phyloP scores from a whole-genome alignment of 2,888 invertebrate species.

The Mamestra brassicae region DNA sequence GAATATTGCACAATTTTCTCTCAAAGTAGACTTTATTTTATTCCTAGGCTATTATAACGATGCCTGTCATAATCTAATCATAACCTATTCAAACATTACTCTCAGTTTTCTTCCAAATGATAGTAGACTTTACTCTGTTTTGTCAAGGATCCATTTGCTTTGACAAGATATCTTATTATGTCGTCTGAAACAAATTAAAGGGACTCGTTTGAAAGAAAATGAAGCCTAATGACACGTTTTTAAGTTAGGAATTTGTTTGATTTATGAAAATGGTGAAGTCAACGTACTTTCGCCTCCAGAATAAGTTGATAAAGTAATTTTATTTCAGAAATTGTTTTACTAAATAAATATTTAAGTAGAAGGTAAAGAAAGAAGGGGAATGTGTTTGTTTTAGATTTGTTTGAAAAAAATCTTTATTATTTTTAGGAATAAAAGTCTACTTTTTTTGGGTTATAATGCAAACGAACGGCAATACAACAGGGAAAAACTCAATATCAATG shows the following conservation, averaged over 20 bases:
- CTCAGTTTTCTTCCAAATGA: constrained; percentile 45
- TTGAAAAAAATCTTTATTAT: not conserved
- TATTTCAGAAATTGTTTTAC: not conserved
- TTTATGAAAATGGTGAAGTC: constrained; percentile 27
- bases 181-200: constrained; percentile 65
- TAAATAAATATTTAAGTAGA: constrained; percentile 6
- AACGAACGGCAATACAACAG: not conserved
- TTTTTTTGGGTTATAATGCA: not conserved
- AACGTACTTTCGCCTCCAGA: not conserved
- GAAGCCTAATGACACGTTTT: constrained; percentile 62
- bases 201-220: constrained; percentile 54
- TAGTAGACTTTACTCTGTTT: constrained; percentile 51
- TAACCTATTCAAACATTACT: constrained; percentile 58
- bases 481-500: not conserved
- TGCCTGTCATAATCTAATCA: constrained; percentile 67
- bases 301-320: not conserved
- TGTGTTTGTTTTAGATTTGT: not conserved
- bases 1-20: constrained; percentile 30
- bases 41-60: constrained; percentile 44
- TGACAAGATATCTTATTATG: constrained; percentile 62
- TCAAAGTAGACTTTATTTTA: constrained; percentile 23
- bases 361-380: not conserved
- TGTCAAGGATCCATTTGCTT: constrained; percentile 61
- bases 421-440: no score
- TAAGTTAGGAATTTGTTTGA: constrained; percentile 47